These are phyloP conservation scores for Drosophila rhopaloa DNA, from an alignment of 1,140 invertebrate species.

Conservation along the genomic window DNA sequence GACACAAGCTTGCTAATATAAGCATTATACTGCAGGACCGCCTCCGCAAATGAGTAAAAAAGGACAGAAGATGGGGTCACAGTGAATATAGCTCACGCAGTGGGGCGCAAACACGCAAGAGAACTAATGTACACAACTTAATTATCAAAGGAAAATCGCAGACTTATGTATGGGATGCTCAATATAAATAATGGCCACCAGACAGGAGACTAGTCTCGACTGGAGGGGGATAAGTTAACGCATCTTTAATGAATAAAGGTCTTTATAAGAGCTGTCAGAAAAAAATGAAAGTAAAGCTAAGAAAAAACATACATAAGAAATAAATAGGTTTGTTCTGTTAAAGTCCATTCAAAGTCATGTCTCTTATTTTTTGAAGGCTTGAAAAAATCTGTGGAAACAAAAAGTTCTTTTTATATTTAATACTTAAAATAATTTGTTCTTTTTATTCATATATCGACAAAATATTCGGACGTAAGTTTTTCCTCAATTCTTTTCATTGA, in stretches of 20 bases:
- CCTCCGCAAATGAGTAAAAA: conserved; percentile 30
- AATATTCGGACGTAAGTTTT: background rate
- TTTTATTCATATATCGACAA: background rate
- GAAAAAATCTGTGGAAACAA: background rate
- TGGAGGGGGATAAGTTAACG: conserved; percentile 24
- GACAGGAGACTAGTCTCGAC: conserved; percentile 29
- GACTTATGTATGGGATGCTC: conserved; percentile 58
- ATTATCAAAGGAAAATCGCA: conserved; percentile 61
- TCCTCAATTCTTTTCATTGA: background rate
- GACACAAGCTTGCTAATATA: conserved; percentile 57
- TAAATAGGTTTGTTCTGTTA: background rate
- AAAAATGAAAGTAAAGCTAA: conserved; percentile 4
- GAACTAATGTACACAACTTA: conserved; percentile 60
- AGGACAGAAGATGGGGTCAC: conserved; percentile 1
- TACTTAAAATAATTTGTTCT: background rate
- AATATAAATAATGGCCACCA: conserved; percentile 55
- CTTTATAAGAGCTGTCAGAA: background rate
- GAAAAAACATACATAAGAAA: background rate
- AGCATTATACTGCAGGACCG: conserved; percentile 37
- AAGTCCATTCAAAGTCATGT: background rate
- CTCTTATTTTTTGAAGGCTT: no score
- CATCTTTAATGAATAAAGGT: conserved; percentile 36
- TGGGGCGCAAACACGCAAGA: conserved; percentile 49
- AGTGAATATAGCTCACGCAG: conserved; percentile 38
- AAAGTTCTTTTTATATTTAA: background rate